phyloP scores from a whole-genome alignment of 2,797 vertebrate species.

The Acanthis flammea region DNA sequence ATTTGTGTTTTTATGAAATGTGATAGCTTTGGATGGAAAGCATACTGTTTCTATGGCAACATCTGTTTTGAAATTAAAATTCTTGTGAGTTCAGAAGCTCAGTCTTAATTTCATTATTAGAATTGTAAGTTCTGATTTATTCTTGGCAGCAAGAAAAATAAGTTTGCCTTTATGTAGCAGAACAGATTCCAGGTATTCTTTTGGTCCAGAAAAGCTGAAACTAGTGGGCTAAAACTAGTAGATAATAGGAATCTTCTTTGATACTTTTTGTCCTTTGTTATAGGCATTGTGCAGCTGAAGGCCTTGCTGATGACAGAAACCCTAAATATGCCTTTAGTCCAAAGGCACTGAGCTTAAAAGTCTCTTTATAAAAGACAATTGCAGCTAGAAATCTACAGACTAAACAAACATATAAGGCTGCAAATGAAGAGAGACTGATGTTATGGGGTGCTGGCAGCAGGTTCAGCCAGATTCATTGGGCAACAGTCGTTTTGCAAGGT shows the following conservation, averaged over 20 bases:
- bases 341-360: not conserved
- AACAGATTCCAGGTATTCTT: not conserved
- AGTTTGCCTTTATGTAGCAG: not conserved
- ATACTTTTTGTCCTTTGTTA: not conserved
- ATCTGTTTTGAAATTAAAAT: not conserved
- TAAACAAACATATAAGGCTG: not conserved
- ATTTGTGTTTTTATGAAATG: not conserved
- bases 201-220: not conserved
- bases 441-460: not conserved
- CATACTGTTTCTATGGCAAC: not conserved
- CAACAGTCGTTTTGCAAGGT: not conserved
- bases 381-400: not conserved
- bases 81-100: not conserved
- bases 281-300: not conserved
- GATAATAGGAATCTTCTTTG: not conserved
- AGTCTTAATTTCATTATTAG: not conserved
- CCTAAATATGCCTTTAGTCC: not conserved
- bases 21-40: not conserved
- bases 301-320: not conserved
- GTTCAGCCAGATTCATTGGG: not conserved
- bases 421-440: not conserved
- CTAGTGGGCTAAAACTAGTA: not conserved
- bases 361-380: not conserved
- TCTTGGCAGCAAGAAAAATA: not conserved
- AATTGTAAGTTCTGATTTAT: not conserved